Evolutionary conservation across 2,113 vertebrate species (phyloP).

Genomic region (zebrafish (Danio rerio)): GRCz12tu NC_133195.1:37637001-37637500

Average conservation of each 20-base stretch:
- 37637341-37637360: conserved; percentile 2
- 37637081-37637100: conserved; percentile 13
- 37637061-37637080: conserved; percentile 4
- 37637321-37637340: conserved; percentile 8
- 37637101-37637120: not conserved
- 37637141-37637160: not conserved
- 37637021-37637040: not conserved
- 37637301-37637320: conserved; percentile 7
- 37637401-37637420: conserved; percentile 83
- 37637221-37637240: not conserved
- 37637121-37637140: not conserved
- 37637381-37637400: not conserved
- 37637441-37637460: conserved; percentile 82
- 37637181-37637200: not conserved
- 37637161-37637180: not conserved
- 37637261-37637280: not conserved
- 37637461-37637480: conserved; percentile 82
- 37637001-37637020: conserved; percentile 12
- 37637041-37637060: not conserved
- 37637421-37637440: conserved; percentile 83
- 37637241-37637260: not conserved
- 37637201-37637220: not conserved
- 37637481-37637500: conserved; percentile 60
- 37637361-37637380: not conserved
- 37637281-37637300: not conserved